phyloP scores from a whole-genome alignment of 1,140 invertebrate genomes.

The Sitobion miscanthi region DNA sequence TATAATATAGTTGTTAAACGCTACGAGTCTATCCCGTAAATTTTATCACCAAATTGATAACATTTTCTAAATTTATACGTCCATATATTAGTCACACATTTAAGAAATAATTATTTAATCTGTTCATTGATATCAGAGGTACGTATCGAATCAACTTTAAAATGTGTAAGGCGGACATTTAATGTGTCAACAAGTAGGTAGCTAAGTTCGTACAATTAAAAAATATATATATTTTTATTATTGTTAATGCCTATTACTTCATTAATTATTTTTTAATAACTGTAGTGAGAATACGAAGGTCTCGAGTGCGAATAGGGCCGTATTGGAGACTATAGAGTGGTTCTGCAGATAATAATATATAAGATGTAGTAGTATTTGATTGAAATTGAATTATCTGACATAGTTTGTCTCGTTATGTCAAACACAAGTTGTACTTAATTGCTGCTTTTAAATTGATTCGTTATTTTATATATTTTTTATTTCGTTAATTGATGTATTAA shows the following conservation, averaged over 20 bases:
- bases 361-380: too few relatives aligned
- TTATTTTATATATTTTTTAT: too few relatives aligned
- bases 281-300: not conserved
- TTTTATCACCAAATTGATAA: not conserved
- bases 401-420: not conserved
- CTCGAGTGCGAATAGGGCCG: not conserved
- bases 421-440: not conserved
- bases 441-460: not conserved
- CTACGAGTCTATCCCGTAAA: not conserved
- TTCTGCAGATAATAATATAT: not conserved
- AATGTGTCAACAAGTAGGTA: not conserved
- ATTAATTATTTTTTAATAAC: not conserved
- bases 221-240: not conserved
- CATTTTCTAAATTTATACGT: not conserved
- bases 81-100: not conserved
- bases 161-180: not conserved
- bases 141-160: not conserved
- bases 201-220: not conserved
- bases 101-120: not conserved
- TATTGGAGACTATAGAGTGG: not conserved
- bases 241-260: not conserved
- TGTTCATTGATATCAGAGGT: not conserved
- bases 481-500: not conserved
- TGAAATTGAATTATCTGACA: not conserved
- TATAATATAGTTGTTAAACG: not conserved